phyloP scores from a whole-genome alignment of 2,113 vertebrate species.

The Plecturocebus donacophilus region DNA sequence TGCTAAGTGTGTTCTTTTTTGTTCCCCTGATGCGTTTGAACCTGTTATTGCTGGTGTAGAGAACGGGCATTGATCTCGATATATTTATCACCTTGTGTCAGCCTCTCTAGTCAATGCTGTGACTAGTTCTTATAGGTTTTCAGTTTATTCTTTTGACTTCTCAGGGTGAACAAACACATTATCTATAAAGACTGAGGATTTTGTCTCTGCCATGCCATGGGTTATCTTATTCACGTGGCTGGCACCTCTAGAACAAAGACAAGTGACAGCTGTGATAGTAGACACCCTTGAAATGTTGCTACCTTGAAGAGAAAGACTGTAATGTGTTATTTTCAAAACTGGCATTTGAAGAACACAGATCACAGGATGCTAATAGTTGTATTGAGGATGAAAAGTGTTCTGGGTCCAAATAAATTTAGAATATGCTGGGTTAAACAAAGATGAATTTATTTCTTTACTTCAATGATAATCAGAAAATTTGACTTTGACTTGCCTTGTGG shows the following conservation, averaged over 20 bases:
- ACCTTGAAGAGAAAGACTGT: neutral
- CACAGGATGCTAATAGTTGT: neutral
- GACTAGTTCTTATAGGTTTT: constrained; percentile 7
- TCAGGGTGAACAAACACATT: neutral
- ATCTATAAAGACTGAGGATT: neutral
- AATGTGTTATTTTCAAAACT: neutral
- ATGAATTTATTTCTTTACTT: neutral
- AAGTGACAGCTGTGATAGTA: neutral
- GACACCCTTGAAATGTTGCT: neutral
- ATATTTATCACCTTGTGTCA: neutral
- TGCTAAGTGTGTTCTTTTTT: constrained; percentile 28
- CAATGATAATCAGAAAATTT: neutral
- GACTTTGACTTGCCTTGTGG: neutral
- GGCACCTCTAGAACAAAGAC: neutral
- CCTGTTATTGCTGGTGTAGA: neutral
- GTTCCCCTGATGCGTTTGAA: neutral
- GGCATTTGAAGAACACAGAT: neutral
- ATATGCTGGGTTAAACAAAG: neutral
- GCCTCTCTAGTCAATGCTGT: neutral
- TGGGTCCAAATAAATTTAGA: neutral
- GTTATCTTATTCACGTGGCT: neutral
- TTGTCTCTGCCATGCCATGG: neutral
- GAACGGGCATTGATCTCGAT: constrained; percentile 5
- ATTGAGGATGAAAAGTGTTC: neutral
- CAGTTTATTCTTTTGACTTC: neutral